These are phyloP conservation scores for Acanthosepion pharaonis DNA, from an alignment of 2,888 invertebrate genomes.

Conservation along the genomic window DNA sequence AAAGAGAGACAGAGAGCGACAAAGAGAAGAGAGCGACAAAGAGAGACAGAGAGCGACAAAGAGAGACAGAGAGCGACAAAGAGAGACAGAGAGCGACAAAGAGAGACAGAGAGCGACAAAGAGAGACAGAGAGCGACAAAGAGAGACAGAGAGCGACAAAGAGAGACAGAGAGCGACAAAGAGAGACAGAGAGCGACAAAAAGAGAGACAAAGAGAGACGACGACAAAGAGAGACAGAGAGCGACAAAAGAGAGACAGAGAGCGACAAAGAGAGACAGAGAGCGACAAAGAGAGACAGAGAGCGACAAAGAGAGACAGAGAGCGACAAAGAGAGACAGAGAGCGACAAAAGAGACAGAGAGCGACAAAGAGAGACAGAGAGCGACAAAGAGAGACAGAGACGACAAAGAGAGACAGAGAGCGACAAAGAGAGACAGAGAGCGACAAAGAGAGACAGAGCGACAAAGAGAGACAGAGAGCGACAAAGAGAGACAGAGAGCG, in stretches of 20 bases:
- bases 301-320: not conserved
- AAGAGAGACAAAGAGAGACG: not conserved
- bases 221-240: not conserved
- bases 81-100: not conserved
- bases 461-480: slow-evolving; percentile 45
- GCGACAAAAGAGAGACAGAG: not conserved
- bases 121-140: not conserved
- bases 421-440: too few species aligned
- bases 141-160: not conserved
- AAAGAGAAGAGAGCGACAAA: slow-evolving; percentile 49
- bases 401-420: slow-evolving; percentile 41
- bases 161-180: not conserved
- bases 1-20: slow-evolving; percentile 45
- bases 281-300: not conserved
- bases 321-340: not conserved
- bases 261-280: not conserved
- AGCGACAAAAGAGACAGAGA: too few species aligned
- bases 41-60: slow-evolving; percentile 39
- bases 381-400: slow-evolving; percentile 24
- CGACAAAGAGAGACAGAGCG: too few species aligned
- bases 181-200: not conserved
- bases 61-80: not conserved
- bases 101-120: too few species aligned
- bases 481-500: slow-evolving; percentile 49
- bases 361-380: too few species aligned